Base-by-base conservation (phyloP, 2,888 invertebrate species). In the Serrognathus titanus region DNA sequence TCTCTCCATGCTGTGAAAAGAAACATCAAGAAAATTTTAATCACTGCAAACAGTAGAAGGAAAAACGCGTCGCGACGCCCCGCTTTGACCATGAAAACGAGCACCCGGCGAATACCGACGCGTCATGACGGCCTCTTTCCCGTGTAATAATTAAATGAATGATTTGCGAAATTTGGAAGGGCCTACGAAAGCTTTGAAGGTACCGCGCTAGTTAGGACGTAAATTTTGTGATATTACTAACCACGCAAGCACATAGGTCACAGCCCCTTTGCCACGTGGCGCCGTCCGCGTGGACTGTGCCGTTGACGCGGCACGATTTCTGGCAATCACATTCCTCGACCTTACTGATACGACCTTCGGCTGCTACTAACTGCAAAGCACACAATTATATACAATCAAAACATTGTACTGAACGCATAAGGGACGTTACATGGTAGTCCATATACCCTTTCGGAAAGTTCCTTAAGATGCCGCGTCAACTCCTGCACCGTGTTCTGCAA, bases 311-410 rank as follows among this genome's bases (percentile, higher is more conserved):
- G 81, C 94, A 94, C 63, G 92, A 90, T 80, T 90, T 91, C 80
- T 89, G 89, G 80, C 94, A 94, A 81, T 94, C 93, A 78, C 94
- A 94, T 78, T 90, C 88, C 79, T 94, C 92, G 72, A 93, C 82
- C 72, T 85, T 85, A 72, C 84, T 82, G 76, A 93, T 83, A 68
- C 90, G 85, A 70, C 85, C 84, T 79, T 94, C 92, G 66, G 91
- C 86, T 74, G 85, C 86, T 76, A 86, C 86, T 80, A 94, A 83
- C 93, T 94, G 82, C 66, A 79, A 68, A 69, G 64, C 69, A 66
- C 67, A 67, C 66, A 73, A 72, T 71, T 72, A 69, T 70, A 71
- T 71, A 69, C 66, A 70, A 72, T 72, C 71, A 73, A 71, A 70
- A 72, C 71, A 73, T 68, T 71, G 71, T 72, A 71, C 70, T 72